Percentiles rank a stretch among this genome's conserved stretches.
phyloP scores from a whole-genome alignment of 2,888 invertebrate genomes.

The Parnassius glacialis region DNA sequence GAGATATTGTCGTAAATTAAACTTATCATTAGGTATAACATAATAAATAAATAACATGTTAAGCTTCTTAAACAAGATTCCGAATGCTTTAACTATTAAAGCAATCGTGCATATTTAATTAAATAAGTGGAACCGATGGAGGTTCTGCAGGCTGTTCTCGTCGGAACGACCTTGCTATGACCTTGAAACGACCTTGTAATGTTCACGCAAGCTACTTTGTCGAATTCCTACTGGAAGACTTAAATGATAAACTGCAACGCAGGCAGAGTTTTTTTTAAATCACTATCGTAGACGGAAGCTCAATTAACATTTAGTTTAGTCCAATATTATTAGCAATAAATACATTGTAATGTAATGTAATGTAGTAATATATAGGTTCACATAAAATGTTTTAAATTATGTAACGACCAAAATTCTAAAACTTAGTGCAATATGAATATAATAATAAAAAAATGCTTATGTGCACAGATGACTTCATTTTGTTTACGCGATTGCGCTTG shows the following conservation, averaged over 20 bases:
- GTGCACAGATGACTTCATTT: no score
- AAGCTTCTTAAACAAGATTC: background rate
- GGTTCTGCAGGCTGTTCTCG: constrained; percentile 23
- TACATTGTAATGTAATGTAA: no score
- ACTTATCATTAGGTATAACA: no score
- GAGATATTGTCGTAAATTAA: no score
- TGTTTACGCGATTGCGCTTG: background rate
- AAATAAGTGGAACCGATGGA: constrained; percentile 26
- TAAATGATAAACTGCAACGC: constrained; percentile 18
- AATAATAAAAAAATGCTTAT: no score
- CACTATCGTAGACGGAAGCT: background rate
- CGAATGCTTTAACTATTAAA: constrained; percentile 5
- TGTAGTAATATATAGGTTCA: no score
- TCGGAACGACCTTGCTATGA: constrained; percentile 26
- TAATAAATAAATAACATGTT: no score
- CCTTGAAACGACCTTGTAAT: constrained; percentile 24
- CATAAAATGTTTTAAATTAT: no score
- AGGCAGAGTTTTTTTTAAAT: constrained; percentile 4
- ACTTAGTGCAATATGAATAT: no score
- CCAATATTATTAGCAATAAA: no score
- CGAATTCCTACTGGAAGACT: constrained; percentile 12
- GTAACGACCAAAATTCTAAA: no score
- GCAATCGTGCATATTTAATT: constrained; percentile 18
- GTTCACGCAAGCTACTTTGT: constrained; percentile 21
- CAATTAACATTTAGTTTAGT: background rate